Conservation (phyloP, 1,140 invertebrate genomes). For the Riptortus pedestris region DNA sequence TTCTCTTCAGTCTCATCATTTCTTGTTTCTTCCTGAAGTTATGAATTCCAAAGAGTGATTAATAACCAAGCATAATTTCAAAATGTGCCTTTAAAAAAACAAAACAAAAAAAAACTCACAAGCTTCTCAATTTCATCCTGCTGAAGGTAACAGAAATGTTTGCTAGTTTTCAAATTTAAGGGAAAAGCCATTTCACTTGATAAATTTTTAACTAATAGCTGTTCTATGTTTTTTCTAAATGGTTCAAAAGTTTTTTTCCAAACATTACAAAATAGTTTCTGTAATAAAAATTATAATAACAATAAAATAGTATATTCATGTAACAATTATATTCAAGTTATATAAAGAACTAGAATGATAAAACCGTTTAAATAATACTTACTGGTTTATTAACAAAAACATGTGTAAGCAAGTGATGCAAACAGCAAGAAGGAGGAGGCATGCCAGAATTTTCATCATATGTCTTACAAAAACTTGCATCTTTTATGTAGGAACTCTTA, state of each 20-base stretch:
- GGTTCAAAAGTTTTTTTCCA: not conserved
- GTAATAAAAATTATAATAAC: not conserved
- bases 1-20: too few relatives aligned
- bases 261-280: not conserved
- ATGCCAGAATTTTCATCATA: not conserved
- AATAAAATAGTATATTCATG: not conserved
- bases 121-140: not conserved
- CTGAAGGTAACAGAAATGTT: not conserved
- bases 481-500: too few relatives aligned
- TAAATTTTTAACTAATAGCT: not conserved
- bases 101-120: too few relatives aligned
- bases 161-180: not conserved
- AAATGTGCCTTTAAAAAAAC: not conserved
- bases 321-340: not conserved
- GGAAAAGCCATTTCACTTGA: not conserved
- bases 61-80: too few relatives aligned
- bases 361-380: not conserved
- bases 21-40: too few relatives aligned
- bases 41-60: too few relatives aligned
- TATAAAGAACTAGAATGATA: not conserved
- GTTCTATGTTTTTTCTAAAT: not conserved
- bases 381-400: not conserved
- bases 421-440: not conserved
- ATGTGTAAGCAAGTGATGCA: not conserved
- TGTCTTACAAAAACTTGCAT: too few relatives aligned